These are phyloP conservation scores for Tauraco erythrolophus DNA, from an alignment of 2,113 vertebrate genomes.

Conservation along the genomic window DNA sequence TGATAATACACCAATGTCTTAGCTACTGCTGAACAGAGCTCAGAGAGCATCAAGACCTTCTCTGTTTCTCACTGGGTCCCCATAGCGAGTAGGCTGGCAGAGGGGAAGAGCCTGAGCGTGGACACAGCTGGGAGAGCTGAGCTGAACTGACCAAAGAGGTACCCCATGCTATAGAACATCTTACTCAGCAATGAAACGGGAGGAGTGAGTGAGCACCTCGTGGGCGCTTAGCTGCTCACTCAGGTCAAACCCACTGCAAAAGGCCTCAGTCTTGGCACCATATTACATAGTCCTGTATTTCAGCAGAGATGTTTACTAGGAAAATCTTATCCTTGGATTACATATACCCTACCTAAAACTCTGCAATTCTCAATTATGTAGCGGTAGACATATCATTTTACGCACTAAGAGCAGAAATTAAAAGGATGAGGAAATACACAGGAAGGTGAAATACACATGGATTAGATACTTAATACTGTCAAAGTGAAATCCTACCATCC, in stretches of 20 bases:
- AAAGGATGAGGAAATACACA: neutral
- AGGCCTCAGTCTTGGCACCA: neutral
- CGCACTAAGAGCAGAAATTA: neutral
- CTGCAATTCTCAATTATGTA: neutral
- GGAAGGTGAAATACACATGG: neutral
- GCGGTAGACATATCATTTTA: neutral
- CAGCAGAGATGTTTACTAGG: neutral
- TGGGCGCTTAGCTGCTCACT: neutral
- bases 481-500: neutral
- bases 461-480: neutral
- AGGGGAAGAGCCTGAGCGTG: neutral
- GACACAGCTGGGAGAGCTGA: neutral
- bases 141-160: neutral
- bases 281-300: neutral
- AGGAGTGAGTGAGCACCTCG: rapidly evolving
- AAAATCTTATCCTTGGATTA: neutral
- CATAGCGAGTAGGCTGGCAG: rapidly evolving
- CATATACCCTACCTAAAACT: neutral
- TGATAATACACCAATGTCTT: neutral
- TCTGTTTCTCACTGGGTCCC: neutral
- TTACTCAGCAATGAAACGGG: neutral
- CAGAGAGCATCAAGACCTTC: neutral
- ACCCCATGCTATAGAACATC: neutral
- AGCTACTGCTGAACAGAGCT: neutral
- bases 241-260: neutral